phyloP scores from a whole-genome alignment of 2,888 invertebrate genomes.

The Drosophila prolongata region DNA sequence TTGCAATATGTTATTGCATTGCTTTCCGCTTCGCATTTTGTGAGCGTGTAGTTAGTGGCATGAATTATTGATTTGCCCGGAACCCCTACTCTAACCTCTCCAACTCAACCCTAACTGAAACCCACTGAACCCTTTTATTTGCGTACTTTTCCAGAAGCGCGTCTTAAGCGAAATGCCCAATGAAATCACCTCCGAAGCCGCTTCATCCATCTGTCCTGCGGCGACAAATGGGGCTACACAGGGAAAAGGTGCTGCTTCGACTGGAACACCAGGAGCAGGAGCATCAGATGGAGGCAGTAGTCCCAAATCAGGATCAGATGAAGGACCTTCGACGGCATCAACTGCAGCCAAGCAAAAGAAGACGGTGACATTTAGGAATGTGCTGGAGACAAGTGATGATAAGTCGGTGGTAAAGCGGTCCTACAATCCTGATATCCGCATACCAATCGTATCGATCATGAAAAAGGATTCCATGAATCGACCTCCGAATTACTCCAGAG shows the following conservation, averaged over 20 bases:
- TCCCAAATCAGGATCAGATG: conserved; percentile 23
- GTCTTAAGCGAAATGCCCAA: conserved; percentile 62
- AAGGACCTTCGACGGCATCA: conserved; percentile 13
- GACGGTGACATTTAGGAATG: conserved; percentile 88
- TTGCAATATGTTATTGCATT: conserved; percentile 13
- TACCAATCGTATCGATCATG: conserved; percentile 87
- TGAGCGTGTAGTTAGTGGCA: conserved; percentile 64
- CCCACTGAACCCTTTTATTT: conserved; percentile 51
- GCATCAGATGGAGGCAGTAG: conserved; percentile 9
- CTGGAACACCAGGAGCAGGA: background rate
- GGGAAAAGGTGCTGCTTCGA: conserved; percentile 1
- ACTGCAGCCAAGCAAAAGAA: conserved; percentile 85
- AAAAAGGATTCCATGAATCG: conserved; percentile 87
- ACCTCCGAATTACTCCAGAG: conserved; percentile 86
- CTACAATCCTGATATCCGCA: conserved; percentile 87
- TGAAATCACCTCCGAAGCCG: conserved; percentile 52
- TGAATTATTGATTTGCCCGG: conserved; percentile 70
- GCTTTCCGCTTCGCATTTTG: conserved; percentile 48
- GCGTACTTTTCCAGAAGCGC: conserved; percentile 57
- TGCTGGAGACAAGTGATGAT: conserved; percentile 87
- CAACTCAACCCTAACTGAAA: conserved; percentile 14
- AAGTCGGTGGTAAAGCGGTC: conserved; percentile 86
- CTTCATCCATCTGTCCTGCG: conserved; percentile 10
- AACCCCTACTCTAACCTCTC: background rate
- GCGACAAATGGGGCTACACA: conserved; percentile 2